These are phyloP conservation scores for Tachysurus vachellii DNA, from an alignment of 2,113 vertebrate species.

Conservation along the genomic window DNA sequence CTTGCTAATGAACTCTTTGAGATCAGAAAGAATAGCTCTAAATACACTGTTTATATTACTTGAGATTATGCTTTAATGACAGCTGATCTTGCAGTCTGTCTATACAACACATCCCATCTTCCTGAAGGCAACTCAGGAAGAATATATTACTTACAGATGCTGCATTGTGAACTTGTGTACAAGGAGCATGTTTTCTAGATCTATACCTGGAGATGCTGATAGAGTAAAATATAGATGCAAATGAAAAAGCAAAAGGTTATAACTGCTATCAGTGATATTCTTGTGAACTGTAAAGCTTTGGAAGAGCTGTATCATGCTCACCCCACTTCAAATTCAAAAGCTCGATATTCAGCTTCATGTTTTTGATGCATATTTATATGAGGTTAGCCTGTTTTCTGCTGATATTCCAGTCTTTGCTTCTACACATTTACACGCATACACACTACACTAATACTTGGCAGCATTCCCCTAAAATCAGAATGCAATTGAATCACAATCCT, in stretches of 20 bases:
- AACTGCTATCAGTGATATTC: constrained; percentile 28
- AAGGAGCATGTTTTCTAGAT: not conserved
- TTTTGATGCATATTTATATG: constrained; percentile 58
- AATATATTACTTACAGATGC: constrained; percentile 5
- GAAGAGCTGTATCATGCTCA: not conserved
- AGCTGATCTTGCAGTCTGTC: constrained; percentile 20
- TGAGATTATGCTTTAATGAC: constrained; percentile 22
- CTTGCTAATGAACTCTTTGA: constrained; percentile 70
- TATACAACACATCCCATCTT: not conserved
- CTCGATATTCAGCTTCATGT: constrained; percentile 48
- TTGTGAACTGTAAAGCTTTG: constrained; percentile 3
- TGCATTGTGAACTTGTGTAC: not conserved
- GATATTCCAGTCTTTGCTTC: constrained; percentile 53
- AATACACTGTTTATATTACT: constrained; percentile 32
- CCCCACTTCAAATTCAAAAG: constrained; percentile 39
- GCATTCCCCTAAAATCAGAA: not conserved
- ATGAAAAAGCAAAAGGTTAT: not conserved
- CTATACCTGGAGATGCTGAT: not conserved
- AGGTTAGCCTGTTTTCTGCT: constrained; percentile 52
- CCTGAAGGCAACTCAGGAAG: not conserved
- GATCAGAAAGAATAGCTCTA: constrained; percentile 56
- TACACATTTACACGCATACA: constrained; percentile 1
- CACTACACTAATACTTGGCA: not conserved
- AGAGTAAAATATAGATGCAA: not conserved
- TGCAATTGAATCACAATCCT: constrained; percentile 15